Percentiles rank a stretch among this genome's conserved stretches.
Conservation (phyloP, 2,797 vertebrate genomes). For the Mus spretus region DNA sequence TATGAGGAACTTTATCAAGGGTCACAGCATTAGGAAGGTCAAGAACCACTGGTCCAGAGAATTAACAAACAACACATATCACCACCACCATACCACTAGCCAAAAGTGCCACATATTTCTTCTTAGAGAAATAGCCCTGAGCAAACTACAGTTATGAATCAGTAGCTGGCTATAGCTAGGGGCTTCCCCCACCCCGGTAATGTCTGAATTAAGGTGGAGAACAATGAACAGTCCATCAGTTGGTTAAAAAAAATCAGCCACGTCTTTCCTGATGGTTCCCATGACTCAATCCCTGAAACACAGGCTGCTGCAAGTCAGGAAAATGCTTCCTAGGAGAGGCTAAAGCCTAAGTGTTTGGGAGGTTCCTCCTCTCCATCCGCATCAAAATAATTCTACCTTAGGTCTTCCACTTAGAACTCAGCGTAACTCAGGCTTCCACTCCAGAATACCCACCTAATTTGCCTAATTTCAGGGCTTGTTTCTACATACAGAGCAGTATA, state of each 20-base stretch:
- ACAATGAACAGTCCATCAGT: neutral
- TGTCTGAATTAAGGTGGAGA: conserved; percentile 66
- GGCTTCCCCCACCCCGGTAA: conserved; percentile 36
- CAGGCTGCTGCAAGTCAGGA: conserved; percentile 57
- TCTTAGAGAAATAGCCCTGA: conserved; percentile 61
- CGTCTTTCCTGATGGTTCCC: conserved; percentile 57
- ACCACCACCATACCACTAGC: neutral
- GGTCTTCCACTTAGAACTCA: neutral
- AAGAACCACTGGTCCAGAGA: neutral
- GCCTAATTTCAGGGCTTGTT: neutral
- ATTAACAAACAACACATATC: neutral
- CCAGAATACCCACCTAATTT: neutral
- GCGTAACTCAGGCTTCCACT: neutral
- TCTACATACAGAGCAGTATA: neutral
- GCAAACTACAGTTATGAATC: conserved; percentile 71
- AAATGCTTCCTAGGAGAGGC: conserved; percentile 34
- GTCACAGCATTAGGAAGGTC: neutral
- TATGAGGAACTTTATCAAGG: neutral
- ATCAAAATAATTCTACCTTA: neutral
- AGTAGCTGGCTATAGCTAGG: conserved; percentile 62
- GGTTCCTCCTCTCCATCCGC: neutral
- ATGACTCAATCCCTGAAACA: conserved; percentile 59
- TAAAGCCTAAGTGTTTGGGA: conserved; percentile 23
- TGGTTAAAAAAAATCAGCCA: conserved; percentile 6
- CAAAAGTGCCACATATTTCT: conserved; percentile 57